A percentile compares a stretch with the other conserved stretches of the same genome.
Evolutionary conservation across 2,797 vertebrate genomes (phyloP).

Genomic region (Coccyzus lansbergi): DNA sequence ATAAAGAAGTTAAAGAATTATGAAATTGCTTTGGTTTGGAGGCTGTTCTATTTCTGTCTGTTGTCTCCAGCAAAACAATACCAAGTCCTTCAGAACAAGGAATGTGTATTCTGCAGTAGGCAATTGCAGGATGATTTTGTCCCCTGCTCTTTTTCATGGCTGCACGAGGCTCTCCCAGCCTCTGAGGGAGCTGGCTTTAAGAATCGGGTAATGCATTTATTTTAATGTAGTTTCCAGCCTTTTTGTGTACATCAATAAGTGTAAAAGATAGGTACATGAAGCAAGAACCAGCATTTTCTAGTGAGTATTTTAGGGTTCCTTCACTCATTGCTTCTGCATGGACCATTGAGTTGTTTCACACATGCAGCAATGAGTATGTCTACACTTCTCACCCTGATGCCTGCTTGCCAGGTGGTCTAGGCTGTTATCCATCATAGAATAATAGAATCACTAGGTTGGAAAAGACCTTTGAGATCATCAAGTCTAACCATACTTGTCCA

Average conservation of each 20-base stretch:
- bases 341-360: background rate
- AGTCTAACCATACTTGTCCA: too few species aligned
- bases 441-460: too few species aligned
- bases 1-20: background rate
- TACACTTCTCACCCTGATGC: background rate
- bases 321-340: background rate
- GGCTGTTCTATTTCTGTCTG: background rate
- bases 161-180: background rate
- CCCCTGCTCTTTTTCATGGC: background rate
- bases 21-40: background rate
- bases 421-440: background rate
- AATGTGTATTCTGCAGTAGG: background rate
- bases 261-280: background rate
- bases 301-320: background rate
- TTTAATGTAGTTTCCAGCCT: background rate
- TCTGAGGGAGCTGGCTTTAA: background rate
- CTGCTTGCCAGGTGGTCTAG: background rate
- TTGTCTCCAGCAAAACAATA: background rate
- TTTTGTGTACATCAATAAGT: background rate
- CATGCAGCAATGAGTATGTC: rapidly evolving
- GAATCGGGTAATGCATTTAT: background rate
- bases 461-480: too few species aligned
- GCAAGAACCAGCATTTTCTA: background rate
- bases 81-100: background rate
- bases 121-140: background rate